Percentiles rank a stretch among this genome's conserved stretches.
These are phyloP conservation scores for Cerastis leucographa DNA, from an alignment of 2,888 invertebrate genomes.

Conservation along the genomic window DNA sequence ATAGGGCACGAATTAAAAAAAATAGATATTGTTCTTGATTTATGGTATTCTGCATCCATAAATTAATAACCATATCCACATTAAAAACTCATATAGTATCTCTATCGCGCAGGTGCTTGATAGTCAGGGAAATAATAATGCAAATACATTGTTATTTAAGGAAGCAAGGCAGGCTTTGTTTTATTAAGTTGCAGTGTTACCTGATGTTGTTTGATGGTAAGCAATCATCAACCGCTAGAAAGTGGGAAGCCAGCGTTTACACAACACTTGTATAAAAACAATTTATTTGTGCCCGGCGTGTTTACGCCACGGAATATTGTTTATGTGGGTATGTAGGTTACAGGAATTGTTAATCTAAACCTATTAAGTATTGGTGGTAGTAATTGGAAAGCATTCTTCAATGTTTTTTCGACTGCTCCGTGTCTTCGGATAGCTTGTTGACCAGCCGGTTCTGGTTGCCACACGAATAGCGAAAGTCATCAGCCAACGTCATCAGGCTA, in stretches of 20 bases:
- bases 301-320: slow-evolving; percentile 34
- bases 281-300: slow-evolving; percentile 43
- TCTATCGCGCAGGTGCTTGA: neutral
- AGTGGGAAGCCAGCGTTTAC: slow-evolving; percentile 71
- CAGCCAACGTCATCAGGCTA: too few species aligned
- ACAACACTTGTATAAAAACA: slow-evolving; percentile 70
- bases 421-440: neutral
- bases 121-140: slow-evolving; percentile 6
- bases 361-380: slow-evolving; percentile 23
- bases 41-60: neutral
- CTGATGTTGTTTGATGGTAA: slow-evolving; percentile 57
- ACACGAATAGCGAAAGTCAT: neutral
- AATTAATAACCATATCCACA: neutral
- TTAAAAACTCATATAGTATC: neutral
- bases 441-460: neutral
- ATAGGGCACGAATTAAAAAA: neutral
- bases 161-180: slow-evolving; percentile 54
- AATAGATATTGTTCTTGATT: slow-evolving; percentile 5
- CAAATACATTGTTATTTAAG: slow-evolving; percentile 31
- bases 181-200: slow-evolving; percentile 57
- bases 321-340: slow-evolving; percentile 60
- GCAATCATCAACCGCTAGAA: slow-evolving; percentile 66
- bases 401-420: neutral
- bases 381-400: slow-evolving; percentile 14
- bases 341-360: slow-evolving; percentile 22